A percentile compares a stretch with the other conserved stretches of the same genome.
phyloP scores from a whole-genome alignment of 2,797 vertebrate species.

The Tapera naevia region DNA sequence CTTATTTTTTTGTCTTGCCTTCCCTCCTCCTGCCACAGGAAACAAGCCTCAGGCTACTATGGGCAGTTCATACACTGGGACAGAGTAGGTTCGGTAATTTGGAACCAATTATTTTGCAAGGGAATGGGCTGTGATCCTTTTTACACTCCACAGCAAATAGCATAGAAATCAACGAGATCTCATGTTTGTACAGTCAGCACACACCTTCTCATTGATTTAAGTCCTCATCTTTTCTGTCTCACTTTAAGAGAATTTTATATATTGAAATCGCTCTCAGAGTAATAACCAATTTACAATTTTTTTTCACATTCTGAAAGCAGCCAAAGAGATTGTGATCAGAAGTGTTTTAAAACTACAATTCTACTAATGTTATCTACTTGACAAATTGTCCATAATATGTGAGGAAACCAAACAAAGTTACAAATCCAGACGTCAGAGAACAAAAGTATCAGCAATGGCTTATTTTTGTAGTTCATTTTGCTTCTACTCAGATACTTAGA shows the following conservation, averaged over 20 bases:
- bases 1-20: not conserved
- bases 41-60: not conserved
- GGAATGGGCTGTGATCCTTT: conserved; percentile 11
- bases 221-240: conserved; percentile 38
- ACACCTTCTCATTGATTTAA: conserved; percentile 33
- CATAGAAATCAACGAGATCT: not conserved
- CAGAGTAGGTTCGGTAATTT: not conserved
- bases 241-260: conserved; percentile 24
- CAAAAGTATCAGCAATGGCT: conserved; percentile 55
- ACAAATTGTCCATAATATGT: conserved; percentile 70
- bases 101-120: conserved; percentile 15
- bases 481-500: conserved; percentile 53
- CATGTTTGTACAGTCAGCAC: not conserved
- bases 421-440: conserved; percentile 67
- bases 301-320: conserved; percentile 3
- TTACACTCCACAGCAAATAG: not conserved
- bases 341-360: conserved; percentile 60
- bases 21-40: not conserved
- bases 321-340: conserved; percentile 59
- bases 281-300: conserved; percentile 63
- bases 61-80: not conserved
- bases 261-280: conserved; percentile 44
- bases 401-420: conserved; percentile 72
- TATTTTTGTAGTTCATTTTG: conserved; percentile 65
- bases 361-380: conserved; percentile 69